Conservation (phyloP, 2,797 vertebrate genomes). For the Pantherophis vulpinus region DNA sequence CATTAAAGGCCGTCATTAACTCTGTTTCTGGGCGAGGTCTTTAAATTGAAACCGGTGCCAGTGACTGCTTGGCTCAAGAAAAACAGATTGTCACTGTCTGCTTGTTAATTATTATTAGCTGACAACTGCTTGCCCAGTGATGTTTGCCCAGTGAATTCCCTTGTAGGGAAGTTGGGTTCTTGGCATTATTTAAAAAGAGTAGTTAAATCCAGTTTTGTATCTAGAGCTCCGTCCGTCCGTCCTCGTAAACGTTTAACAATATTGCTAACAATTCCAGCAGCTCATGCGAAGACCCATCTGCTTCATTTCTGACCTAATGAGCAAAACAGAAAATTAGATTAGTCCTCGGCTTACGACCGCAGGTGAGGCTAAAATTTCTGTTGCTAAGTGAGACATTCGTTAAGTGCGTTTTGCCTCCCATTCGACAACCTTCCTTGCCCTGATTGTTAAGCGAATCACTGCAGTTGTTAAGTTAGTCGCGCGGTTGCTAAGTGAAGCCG, state of each 20-base stretch:
- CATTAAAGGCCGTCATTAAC: neutral
- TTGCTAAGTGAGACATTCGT: neutral
- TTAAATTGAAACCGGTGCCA: neutral
- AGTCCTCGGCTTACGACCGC: neutral
- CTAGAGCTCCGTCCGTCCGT: neutral
- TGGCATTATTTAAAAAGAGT: neutral
- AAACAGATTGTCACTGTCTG: neutral
- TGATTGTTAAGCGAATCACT: neutral
- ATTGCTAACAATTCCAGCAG: neutral
- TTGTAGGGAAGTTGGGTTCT: neutral
- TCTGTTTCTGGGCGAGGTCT: neutral
- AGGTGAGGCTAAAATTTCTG: neutral
- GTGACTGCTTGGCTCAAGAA: neutral
- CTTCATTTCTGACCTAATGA: neutral
- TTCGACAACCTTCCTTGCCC: neutral
- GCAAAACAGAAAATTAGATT: neutral
- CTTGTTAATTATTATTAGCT: neutral
- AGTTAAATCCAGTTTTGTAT: neutral
- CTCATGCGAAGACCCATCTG: neutral
- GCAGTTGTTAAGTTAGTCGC: no score
- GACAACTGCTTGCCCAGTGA: neutral
- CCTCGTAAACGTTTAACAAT: neutral
- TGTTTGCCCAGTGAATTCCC: neutral
- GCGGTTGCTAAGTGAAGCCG: neutral
- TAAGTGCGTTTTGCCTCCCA: neutral